phyloP scores from a whole-genome alignment of 2,797 vertebrate genomes.

The Lithobates sylvaticus region DNA sequence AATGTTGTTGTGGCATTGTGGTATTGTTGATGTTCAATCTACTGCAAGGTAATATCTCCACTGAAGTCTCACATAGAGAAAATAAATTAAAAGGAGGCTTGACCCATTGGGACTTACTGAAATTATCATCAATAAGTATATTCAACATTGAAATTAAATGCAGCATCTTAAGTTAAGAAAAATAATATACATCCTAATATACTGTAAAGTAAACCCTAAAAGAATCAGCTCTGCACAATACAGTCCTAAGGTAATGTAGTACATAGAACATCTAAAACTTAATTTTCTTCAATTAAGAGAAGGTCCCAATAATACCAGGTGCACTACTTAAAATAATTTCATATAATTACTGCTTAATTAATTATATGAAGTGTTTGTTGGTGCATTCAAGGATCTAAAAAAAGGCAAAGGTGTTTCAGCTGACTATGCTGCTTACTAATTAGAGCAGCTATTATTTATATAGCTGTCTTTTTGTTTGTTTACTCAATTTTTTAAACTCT shows the following conservation, averaged over 20 bases:
- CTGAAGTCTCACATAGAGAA: too few species aligned
- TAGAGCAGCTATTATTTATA: background rate
- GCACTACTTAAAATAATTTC: constrained; percentile 16
- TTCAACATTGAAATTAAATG: too few species aligned
- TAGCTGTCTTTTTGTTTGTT: background rate
- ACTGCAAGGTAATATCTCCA: too few species aligned
- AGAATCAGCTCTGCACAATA: too few species aligned
- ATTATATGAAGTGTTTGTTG: constrained; percentile 33
- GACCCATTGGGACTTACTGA: too few species aligned
- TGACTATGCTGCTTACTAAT: background rate
- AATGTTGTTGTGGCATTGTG: too few species aligned
- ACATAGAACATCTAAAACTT: background rate
- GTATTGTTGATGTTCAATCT: too few species aligned
- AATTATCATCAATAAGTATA: too few species aligned
- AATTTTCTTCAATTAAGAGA: background rate
- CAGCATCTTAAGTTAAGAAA: too few species aligned
- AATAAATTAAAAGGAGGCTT: too few species aligned
- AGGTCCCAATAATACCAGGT: background rate
- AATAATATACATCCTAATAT: too few species aligned
- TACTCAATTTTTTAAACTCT: background rate
- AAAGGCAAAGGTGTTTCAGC: background rate
- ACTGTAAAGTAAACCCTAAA: too few species aligned
- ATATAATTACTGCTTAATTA: constrained; percentile 29
- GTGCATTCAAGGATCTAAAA: background rate
- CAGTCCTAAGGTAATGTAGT: background rate